Base-by-base conservation (phyloP, 2,888 invertebrate genomes). In the Tubulanus polymorphus region DNA sequence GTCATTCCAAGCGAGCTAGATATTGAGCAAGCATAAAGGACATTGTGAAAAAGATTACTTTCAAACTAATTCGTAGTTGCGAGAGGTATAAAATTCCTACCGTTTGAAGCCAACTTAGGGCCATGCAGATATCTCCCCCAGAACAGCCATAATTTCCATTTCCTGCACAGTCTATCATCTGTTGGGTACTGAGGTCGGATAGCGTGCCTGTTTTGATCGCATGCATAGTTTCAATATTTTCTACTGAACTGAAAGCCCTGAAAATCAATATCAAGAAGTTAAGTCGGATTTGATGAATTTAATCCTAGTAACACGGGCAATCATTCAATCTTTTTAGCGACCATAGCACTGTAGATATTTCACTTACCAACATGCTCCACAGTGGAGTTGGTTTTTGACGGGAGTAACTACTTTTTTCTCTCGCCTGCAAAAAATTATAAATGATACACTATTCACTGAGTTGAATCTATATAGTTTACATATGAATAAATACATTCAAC, bases 81-180 rank as follows among this genome's bases (percentile, higher is more conserved):
- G 35, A 32, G 35, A 12, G 35, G 35, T 32, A 12, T 32, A 32
- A 10, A 12, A 20, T 3, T 59, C 62, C 63, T 60, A 74, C 76
- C 54, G 80, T 69, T 18, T 80, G 70, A 61, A 91, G 73, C 91
- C 91, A 91, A n/a, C 84, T 79, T 0, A 91, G 80, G 0, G 91
- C 83, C n/a, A 83, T 80, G 68, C 90, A 91, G 65, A 88, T 87
- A 76, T 91, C 89, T 29, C 91, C 91, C 25, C 91, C 91, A 0
- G 83, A 78, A 77, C 91, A 91, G 0, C 90, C 91, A 60, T 83
- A 82, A 78, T 88, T 88, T 32, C 85, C 85, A 30, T 85, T 83
- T 5, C 82, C 81, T 0, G 90, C 87, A 80, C 92, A 92, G 79
- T 92, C 91, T 65, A 92, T 87, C 67, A 87, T 84, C 83, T 91